Conservation (phyloP, 2,113 vertebrate species). For the Ceyx margarethae region DNA sequence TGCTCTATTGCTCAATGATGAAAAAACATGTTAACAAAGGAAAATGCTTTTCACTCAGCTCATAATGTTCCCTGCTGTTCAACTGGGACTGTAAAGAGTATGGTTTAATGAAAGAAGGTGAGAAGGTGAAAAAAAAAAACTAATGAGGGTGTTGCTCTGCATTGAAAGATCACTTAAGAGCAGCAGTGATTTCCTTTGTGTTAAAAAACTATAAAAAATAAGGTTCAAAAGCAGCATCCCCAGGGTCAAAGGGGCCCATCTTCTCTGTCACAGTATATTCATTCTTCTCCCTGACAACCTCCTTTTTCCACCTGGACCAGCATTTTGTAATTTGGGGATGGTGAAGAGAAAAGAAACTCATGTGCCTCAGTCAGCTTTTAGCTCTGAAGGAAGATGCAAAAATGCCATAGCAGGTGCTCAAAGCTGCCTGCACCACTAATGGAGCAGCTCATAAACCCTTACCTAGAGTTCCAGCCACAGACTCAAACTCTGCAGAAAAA, state of each 20-base stretch:
- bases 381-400: neutral
- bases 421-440: neutral
- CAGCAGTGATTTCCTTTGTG: constrained; percentile 52
- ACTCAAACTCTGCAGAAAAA: neutral
- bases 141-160: constrained; percentile 69
- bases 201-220: constrained; percentile 10
- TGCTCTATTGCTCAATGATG: constrained; percentile 48
- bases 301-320: constrained; percentile 2
- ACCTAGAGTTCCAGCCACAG: neutral
- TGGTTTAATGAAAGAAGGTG: constrained; percentile 76
- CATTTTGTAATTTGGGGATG: constrained; percentile 2
- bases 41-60: constrained; percentile 71
- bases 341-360: constrained; percentile 3
- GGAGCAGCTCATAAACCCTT: neutral
- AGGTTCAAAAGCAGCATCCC: constrained; percentile 23
- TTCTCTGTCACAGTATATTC: neutral
- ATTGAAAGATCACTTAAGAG: constrained; percentile 64
- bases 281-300: neutral
- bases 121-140: constrained; percentile 63
- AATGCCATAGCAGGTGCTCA: neutral
- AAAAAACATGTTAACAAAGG: constrained; percentile 71
- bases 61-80: constrained; percentile 70
- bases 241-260: constrained; percentile 55
- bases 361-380: neutral
- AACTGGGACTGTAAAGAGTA: constrained; percentile 59